Conservation (phyloP, 2,113 vertebrate genomes). For the Sander vitreus region DNA sequence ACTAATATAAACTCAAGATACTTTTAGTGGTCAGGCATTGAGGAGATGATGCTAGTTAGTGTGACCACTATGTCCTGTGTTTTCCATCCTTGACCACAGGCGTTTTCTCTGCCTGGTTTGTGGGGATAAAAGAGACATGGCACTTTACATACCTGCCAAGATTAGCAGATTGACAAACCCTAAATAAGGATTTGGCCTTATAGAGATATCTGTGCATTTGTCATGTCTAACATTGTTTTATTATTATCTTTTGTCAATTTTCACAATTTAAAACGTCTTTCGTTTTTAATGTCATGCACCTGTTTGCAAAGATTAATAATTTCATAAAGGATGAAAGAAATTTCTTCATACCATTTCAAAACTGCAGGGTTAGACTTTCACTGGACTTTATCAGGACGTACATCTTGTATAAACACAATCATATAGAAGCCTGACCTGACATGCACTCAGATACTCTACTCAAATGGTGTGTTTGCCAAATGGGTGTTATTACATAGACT, state of each 20-base stretch:
- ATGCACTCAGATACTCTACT: slow-evolving; percentile 30
- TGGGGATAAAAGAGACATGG: slow-evolving; percentile 61
- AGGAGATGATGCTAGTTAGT: slow-evolving; percentile 80
- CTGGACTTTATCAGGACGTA: slow-evolving; percentile 23
- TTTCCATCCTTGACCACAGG: slow-evolving; percentile 76
- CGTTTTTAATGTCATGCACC: slow-evolving; percentile 7
- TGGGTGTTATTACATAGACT: slow-evolving; percentile 43
- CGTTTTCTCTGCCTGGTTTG: slow-evolving; percentile 53
- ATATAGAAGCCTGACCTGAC: slow-evolving; percentile 45
- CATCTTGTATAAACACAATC: slow-evolving; percentile 40
- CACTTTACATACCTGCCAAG: slow-evolving; percentile 45
- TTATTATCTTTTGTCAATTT: not conserved
- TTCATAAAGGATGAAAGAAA: slow-evolving; percentile 9
- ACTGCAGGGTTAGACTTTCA: slow-evolving; percentile 6
- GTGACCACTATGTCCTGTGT: slow-evolving; percentile 74
- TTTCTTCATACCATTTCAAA: not conserved
- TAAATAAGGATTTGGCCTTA: slow-evolving; percentile 25
- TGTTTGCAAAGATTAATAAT: slow-evolving; percentile 18
- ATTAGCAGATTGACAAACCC: slow-evolving; percentile 68
- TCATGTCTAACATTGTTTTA: not conserved
- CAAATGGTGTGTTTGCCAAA: slow-evolving; percentile 40
- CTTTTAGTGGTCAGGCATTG: slow-evolving; percentile 72
- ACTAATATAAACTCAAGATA: slow-evolving; percentile 74
- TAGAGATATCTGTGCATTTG: slow-evolving; percentile 22
- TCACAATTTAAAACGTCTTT: not conserved